Percentiles rank a stretch among this genome's conserved stretches.
phyloP scores from a whole-genome alignment of 2,797 vertebrate genomes.

The Garrulus glandarius region DNA sequence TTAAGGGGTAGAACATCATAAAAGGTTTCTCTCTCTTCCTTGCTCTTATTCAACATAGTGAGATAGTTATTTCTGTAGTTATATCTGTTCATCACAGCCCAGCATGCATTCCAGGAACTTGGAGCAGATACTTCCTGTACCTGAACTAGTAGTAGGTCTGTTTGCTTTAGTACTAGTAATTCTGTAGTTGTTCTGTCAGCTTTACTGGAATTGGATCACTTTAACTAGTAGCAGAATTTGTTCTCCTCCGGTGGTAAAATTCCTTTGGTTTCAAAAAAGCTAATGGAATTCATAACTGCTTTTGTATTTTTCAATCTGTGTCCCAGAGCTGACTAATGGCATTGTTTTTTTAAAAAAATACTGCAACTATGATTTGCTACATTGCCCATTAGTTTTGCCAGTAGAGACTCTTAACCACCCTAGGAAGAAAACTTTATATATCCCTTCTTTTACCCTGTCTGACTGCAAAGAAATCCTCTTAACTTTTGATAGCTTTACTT shows the following conservation, averaged over 20 bases:
- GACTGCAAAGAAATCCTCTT: not conserved
- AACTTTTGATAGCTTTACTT: not conserved
- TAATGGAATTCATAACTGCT: not conserved
- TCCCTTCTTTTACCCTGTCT: not conserved
- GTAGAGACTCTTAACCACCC: not conserved
- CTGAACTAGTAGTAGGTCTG: not conserved
- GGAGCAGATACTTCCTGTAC: not conserved
- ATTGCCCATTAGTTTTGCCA: not conserved
- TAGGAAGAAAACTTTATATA: not conserved
- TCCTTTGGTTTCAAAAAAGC: slow-evolving; percentile 9
- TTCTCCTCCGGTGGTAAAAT: not conserved
- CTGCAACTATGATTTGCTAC: not conserved
- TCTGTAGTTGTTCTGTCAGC: not conserved
- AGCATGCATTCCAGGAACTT: not conserved
- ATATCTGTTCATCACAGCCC: not conserved
- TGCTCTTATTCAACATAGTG: not conserved
- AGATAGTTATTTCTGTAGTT: not conserved
- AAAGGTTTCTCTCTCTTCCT: not conserved
- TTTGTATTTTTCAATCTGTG: slow-evolving; percentile 6
- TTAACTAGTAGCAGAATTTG: not conserved
- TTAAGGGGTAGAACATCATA: not conserved
- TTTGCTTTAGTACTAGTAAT: not conserved
- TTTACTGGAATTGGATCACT: not conserved
- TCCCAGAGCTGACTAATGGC: not conserved
- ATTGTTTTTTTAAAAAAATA: not conserved